Conservation (phyloP, 2,888 invertebrate genomes). For the Coecobrya sp. region DNA sequence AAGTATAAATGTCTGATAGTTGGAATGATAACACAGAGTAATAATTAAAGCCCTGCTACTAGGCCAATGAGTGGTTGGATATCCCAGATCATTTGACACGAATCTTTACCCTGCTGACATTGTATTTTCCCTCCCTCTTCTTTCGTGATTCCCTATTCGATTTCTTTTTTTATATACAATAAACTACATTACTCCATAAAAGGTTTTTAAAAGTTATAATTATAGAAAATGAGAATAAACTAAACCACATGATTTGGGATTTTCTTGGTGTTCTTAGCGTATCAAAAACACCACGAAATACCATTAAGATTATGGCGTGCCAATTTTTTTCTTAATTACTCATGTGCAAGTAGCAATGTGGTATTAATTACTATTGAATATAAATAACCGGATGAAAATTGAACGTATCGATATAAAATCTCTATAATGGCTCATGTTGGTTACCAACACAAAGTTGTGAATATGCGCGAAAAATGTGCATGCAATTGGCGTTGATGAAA, state of each 20-base stretch:
- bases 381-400: constrained; percentile 47
- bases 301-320: background rate
- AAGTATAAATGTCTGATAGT: background rate
- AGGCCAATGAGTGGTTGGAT: background rate
- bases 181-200: background rate
- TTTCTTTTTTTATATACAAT: background rate
- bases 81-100: constrained; percentile 16
- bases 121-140: background rate
- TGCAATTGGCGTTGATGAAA: constrained; percentile 1
- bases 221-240: background rate
- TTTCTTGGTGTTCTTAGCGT: background rate
- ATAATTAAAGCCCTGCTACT: constrained; percentile 9
- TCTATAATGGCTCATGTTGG: background rate
- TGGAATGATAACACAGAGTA: background rate
- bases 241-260: background rate
- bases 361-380: constrained; percentile 34
- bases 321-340: constrained; percentile 40
- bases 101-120: background rate
- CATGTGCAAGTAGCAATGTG: background rate
- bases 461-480: constrained; percentile 11
- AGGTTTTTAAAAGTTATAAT: background rate
- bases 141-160: background rate
- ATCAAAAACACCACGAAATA: background rate
- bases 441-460: background rate
- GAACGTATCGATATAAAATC: constrained; percentile 7